A percentile compares a stretch with the other conserved stretches of the same genome.
Conservation (phyloP, 2,113 vertebrate species). For the Baryphthengus martii region DNA sequence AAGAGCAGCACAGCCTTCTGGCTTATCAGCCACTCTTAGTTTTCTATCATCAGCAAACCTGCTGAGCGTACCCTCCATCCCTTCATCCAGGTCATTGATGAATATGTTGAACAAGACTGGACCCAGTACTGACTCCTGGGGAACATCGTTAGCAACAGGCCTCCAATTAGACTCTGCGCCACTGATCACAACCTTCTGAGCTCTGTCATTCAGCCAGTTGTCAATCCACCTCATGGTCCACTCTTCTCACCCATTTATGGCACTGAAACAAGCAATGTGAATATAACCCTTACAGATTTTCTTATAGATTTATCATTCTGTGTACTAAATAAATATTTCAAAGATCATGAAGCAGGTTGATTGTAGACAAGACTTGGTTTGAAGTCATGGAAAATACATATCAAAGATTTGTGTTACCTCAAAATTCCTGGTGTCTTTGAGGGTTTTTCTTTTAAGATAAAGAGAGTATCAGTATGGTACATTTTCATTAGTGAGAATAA, state of each 20-base stretch:
- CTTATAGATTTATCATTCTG: neutral
- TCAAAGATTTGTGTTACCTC: neutral
- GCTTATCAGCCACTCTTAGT: too few relatives aligned
- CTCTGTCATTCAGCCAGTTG: too few relatives aligned
- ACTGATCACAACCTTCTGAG: too few relatives aligned
- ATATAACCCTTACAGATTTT: neutral
- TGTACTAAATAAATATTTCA: neutral
- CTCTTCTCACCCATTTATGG: neutral
- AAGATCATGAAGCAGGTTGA: neutral
- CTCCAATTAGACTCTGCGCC: too few relatives aligned
- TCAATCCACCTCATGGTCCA: too few relatives aligned
- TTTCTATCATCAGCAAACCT: too few relatives aligned
- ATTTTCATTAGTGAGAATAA: neutral
- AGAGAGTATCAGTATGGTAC: neutral
- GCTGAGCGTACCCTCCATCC: too few relatives aligned
- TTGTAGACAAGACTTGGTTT: neutral
- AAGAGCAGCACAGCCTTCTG: too few relatives aligned
- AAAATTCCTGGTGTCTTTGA: neutral
- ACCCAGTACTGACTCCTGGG: too few relatives aligned
- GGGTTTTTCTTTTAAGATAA: neutral
- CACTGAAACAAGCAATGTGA: neutral
- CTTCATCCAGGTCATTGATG: too few relatives aligned
- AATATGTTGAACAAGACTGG: too few relatives aligned
- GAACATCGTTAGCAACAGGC: too few relatives aligned
- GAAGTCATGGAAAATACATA: neutral